Evolutionary conservation across 2,797 vertebrate species (phyloP), one percentile per base, ranked within the genome.

Genomic region (Valencia hispanica): DNA sequence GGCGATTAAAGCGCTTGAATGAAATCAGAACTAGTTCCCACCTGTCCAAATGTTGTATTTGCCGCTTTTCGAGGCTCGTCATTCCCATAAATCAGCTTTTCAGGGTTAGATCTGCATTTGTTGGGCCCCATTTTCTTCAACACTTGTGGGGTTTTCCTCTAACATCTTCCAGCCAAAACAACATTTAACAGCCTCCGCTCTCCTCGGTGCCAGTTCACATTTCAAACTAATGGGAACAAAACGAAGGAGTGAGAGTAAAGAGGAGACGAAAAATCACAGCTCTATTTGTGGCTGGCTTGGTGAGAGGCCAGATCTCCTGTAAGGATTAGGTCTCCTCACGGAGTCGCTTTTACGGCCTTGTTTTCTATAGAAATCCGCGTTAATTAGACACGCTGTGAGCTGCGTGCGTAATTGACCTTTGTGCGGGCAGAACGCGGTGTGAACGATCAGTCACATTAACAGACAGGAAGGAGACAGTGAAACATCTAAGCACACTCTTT

Each of bases 271-370:
- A n/a, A 79, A 79, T 79, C 79, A 22, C 74, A 79, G 71, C 78
- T 75, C 74, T 72, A 59, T 32, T 76, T 53, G 79, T 36, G 84
- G 80, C 92, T 87, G 84, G 79, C 89, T 88, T 91, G 86, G 84
- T 75, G 84, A 63, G 80, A 87, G 84, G 83, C 75, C 83, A 88
- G 86, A 85, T 83, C 84, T 89, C 84, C 79, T 48, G 78, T 9
- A 4, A 61, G 57, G 87, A 86, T 87, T 88, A 77, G 85, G 86
- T 89, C 89, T 91, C 73, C 76, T 82, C 79, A 25, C 81, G 22
- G 53, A 45, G 74, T 79, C 76, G 76, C 77, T 79, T 69, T 87
- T 81, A 81, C 22, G 43, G 82, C 72, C 82, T 80, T 79, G 79
- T 88, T 87, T 78, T 88, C 76, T 86, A 84, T 78, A 39, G 41